Percentiles rank a stretch among this genome's conserved stretches.
Evolutionary conservation across 1,140 invertebrate genomes (phyloP).

Genomic region (Globodera ellingtonae): DNA sequence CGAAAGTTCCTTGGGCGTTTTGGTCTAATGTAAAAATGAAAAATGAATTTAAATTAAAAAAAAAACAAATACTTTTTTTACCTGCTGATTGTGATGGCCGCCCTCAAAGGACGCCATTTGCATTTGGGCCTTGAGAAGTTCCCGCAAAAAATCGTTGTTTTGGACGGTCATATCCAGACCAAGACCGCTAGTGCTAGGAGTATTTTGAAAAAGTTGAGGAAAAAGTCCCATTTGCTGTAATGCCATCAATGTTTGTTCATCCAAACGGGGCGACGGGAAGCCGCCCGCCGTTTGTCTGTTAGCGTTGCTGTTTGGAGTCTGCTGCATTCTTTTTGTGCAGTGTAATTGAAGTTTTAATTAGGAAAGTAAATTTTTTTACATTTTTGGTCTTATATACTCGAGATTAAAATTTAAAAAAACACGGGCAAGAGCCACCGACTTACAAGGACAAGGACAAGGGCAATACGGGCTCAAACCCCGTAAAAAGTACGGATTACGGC

Average conservation of each 20-base stretch:
- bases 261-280: not conserved
- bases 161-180: not conserved
- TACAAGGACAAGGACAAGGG: too few species aligned
- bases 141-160: not conserved
- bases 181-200: not conserved
- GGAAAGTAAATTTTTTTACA: too few species aligned
- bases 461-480: too few species aligned
- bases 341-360: too few species aligned
- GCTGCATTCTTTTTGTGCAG: not conserved
- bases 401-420: too few species aligned
- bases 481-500: too few species aligned
- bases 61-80: not conserved
- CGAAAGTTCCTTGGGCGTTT: not conserved
- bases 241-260: conserved; percentile 1
- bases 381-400: too few species aligned
- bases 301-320: not conserved
- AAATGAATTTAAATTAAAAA: not conserved
- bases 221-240: conserved; percentile 11
- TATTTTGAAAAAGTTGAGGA: conserved; percentile 4
- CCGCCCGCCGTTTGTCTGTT: not conserved
- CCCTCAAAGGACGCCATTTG: not conserved
- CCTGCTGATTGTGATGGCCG: not conserved
- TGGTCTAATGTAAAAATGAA: not conserved
- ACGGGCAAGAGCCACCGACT: too few species aligned
- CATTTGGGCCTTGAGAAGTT: not conserved